A percentile compares a stretch with the other conserved stretches of the same genome.
Evolutionary conservation across 2,797 vertebrate species (phyloP).

Genomic region (Sarcophilus harrisii): DNA sequence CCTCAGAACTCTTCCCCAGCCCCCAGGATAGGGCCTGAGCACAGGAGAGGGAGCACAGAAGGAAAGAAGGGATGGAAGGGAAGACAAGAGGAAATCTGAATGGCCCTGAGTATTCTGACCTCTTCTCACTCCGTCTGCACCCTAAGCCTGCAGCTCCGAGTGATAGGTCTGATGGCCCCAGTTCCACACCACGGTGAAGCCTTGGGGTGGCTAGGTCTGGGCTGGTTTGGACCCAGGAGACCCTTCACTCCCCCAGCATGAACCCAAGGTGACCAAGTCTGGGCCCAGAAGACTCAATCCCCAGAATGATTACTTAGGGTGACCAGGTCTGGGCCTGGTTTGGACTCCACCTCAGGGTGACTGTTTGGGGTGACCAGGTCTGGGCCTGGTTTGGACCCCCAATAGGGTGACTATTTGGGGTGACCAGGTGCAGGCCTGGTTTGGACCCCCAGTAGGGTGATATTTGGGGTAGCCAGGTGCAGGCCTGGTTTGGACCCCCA

Average conservation of each 20-base stretch:
- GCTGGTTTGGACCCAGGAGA: background rate
- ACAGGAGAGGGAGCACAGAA: background rate
- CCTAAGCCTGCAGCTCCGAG: background rate
- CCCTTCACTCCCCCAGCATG: background rate
- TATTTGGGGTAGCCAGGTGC: no score
- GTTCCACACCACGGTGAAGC: background rate
- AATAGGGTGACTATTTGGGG: no score
- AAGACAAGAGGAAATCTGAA: background rate
- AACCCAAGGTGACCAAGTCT: background rate
- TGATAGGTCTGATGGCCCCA: background rate
- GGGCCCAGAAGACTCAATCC: background rate
- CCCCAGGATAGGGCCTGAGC: background rate
- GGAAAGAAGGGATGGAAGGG: background rate
- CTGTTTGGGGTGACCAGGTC: no score
- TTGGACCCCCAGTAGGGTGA: background rate
- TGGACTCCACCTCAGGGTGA: background rate
- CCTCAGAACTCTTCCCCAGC: background rate
- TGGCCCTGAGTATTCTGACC: background rate
- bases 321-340: background rate
- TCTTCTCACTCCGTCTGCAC: background rate
- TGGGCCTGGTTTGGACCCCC: no score
- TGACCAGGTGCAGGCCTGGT: no score
- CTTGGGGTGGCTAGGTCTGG: background rate
- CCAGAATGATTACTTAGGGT: background rate
- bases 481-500: background rate